phyloP scores from a whole-genome alignment of 2,113 vertebrate species.

The Clarias gariepinus region DNA sequence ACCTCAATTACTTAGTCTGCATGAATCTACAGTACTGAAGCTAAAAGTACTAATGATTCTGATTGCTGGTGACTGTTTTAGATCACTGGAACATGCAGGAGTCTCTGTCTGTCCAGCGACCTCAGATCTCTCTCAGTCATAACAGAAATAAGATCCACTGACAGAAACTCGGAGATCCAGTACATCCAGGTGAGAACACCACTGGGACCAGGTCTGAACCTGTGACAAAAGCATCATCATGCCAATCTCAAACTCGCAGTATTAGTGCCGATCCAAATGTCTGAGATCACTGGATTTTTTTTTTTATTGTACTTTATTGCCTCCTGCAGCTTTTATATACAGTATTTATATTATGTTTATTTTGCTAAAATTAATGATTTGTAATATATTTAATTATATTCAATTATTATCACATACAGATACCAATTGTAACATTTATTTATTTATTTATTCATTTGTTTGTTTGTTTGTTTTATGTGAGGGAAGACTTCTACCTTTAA shows the following conservation, averaged over 20 bases:
- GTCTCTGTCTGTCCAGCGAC: slow-evolving; percentile 90
- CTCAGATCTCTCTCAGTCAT: slow-evolving; percentile 90
- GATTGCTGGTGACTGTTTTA: slow-evolving; percentile 51
- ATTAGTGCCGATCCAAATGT: not conserved
- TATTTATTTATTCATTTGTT: too few relatives aligned
- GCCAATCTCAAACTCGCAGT: not conserved
- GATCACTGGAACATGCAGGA: slow-evolving; percentile 86
- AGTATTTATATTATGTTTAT: too few relatives aligned
- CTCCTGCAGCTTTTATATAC: too few relatives aligned
- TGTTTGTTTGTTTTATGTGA: too few relatives aligned
- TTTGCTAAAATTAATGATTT: too few relatives aligned
- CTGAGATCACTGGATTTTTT: not conserved
- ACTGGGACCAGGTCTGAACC: not conserved
- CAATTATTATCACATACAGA: too few relatives aligned
- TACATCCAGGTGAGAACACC: slow-evolving; percentile 82
- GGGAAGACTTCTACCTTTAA: too few relatives aligned
- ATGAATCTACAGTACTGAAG: not conserved
- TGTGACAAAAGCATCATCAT: not conserved
- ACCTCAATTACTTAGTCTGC: not conserved
- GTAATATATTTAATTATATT: too few relatives aligned
- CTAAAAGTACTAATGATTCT: not conserved
- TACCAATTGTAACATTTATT: too few relatives aligned
- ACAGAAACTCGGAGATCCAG: slow-evolving; percentile 75
- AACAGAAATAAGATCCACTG: slow-evolving; percentile 77
- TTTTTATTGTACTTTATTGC: too few relatives aligned